phyloP scores from a whole-genome alignment of 2,797 vertebrate genomes.

The Masticophis lateralis region DNA sequence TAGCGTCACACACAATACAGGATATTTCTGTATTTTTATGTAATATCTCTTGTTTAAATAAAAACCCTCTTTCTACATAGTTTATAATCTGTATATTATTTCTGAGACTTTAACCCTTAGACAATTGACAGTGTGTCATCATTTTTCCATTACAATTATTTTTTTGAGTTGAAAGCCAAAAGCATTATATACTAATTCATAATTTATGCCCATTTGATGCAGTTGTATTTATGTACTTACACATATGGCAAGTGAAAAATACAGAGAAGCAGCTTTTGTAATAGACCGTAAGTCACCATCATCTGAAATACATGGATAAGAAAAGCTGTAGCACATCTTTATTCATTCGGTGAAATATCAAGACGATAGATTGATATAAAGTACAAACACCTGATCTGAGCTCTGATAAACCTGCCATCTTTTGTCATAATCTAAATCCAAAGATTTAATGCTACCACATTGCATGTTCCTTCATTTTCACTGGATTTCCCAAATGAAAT shows the following conservation, averaged over 20 bases:
- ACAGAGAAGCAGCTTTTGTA: background rate
- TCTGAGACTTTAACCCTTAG: background rate
- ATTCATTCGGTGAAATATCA: background rate
- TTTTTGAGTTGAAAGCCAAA: background rate
- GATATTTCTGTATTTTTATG: background rate
- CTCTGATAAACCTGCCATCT: constrained; percentile 30
- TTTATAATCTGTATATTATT: background rate
- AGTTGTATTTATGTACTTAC: background rate
- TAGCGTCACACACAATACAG: background rate
- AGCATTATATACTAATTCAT: background rate
- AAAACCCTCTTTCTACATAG: background rate
- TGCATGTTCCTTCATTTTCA: constrained; percentile 28
- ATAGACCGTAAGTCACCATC: background rate
- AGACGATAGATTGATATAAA: constrained; percentile 25
- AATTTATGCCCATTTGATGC: background rate
- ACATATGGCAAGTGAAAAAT: background rate
- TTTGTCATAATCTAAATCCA: constrained; percentile 42
- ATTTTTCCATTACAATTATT: background rate
- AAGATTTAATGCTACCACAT: constrained; percentile 27
- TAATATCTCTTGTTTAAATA: background rate
- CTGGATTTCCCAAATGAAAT: constrained; percentile 34
- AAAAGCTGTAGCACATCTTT: constrained; percentile 16
- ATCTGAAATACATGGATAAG: background rate
- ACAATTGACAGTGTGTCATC: background rate
- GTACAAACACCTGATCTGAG: constrained; percentile 11